These are phyloP conservation scores for Bungarus multicinctus DNA, from an alignment of 2,113 vertebrate genomes.

Conservation along the genomic window DNA sequence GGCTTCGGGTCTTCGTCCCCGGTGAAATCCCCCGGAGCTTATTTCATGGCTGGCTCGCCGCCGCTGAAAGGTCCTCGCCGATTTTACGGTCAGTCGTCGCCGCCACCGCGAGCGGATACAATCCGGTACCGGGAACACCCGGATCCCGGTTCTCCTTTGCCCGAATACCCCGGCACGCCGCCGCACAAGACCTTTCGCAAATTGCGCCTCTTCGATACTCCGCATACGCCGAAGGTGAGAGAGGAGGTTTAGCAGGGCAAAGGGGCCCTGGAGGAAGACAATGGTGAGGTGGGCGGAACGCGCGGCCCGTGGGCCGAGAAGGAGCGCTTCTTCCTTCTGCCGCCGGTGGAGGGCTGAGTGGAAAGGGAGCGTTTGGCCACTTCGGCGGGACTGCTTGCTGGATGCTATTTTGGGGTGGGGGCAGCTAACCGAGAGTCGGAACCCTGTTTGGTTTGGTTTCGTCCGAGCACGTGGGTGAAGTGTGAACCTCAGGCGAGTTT, in stretches of 20 bases:
- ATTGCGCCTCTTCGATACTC: slow-evolving; percentile 91
- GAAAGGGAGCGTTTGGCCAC: background rate
- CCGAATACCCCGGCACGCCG: slow-evolving; percentile 87
- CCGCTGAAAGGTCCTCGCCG: slow-evolving; percentile 62
- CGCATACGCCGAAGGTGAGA: slow-evolving; percentile 94
- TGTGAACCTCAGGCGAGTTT: background rate
- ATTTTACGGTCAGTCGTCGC: slow-evolving; percentile 53
- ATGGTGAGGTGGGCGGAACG: background rate
- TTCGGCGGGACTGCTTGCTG: background rate
- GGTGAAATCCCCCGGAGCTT: slow-evolving; percentile 71
- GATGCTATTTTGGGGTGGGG: background rate
- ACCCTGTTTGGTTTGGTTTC: background rate
- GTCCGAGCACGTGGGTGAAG: background rate
- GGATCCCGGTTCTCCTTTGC: slow-evolving; percentile 75
- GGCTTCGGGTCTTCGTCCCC: slow-evolving; percentile 82
- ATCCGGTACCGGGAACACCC: slow-evolving; percentile 23
- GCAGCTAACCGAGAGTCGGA: background rate
- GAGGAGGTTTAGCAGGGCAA: no score
- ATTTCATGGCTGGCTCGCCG: slow-evolving; percentile 73
- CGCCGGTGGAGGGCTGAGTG: background rate
- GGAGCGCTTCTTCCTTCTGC: background rate
- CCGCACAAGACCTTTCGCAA: slow-evolving; percentile 95
- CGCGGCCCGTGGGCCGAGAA: background rate
- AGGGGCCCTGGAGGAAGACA: background rate
- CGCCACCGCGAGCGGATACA: slow-evolving; percentile 16